phyloP scores from a whole-genome alignment of 2,888 invertebrate genomes.

The Tanypteryx hageni region DNA sequence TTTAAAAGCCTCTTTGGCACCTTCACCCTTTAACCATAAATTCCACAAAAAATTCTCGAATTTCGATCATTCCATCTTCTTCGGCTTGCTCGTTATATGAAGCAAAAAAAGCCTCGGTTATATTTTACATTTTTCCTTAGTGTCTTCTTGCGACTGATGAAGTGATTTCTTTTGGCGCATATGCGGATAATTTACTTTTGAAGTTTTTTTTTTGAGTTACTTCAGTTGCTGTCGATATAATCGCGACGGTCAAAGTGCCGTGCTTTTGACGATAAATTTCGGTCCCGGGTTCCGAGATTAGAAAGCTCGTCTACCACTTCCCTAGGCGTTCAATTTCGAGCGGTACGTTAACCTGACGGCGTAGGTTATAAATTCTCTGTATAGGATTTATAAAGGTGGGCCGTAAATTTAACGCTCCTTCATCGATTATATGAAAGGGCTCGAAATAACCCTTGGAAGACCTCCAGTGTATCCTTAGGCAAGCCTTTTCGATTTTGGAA shows the following conservation, averaged over 20 bases:
- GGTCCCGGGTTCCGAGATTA: background rate
- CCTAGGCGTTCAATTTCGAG: constrained; percentile 30
- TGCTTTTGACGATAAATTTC: background rate
- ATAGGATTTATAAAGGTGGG: constrained; percentile 28
- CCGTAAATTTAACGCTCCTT: constrained; percentile 34
- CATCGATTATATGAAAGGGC: constrained; percentile 19
- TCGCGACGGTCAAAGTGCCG: background rate
- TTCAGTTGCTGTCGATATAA: background rate
- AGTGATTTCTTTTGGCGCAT: too few species aligned
- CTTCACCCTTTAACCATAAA: too few species aligned
- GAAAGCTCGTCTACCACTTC: constrained; percentile 33
- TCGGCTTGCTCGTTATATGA: too few species aligned
- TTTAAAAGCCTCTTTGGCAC: too few species aligned
- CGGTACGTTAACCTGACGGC: constrained; percentile 17
- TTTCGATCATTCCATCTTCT: too few species aligned
- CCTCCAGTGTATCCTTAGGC: background rate
- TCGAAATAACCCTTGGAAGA: background rate
- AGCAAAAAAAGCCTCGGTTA: too few species aligned
- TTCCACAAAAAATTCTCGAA: too few species aligned
- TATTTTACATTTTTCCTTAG: too few species aligned
- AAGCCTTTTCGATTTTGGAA: background rate
- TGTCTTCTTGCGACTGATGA: too few species aligned
- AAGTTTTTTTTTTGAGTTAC: too few species aligned
- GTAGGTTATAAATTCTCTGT: constrained; percentile 18
- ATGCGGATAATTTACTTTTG: too few species aligned